Evolutionary conservation across 2,797 vertebrate species (phyloP).

Genomic region (Oreortyx pictus): DNA sequence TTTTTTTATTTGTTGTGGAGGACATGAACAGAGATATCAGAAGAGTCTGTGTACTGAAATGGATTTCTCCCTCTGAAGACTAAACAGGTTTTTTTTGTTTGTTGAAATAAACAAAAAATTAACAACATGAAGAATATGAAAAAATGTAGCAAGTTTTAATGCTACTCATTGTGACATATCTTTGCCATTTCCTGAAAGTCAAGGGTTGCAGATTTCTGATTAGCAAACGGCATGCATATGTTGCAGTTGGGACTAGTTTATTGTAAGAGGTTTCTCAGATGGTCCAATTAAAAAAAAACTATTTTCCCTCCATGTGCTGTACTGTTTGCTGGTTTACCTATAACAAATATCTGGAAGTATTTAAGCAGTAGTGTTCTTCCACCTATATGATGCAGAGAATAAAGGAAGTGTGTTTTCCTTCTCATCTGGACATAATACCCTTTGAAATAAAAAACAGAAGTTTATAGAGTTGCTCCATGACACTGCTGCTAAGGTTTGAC

Average conservation of each 20-base stretch:
- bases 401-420: neutral
- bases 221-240: neutral
- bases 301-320: neutral
- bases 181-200: neutral
- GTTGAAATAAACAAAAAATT: neutral
- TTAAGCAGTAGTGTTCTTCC: neutral
- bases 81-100: neutral
- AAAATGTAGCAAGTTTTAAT: neutral
- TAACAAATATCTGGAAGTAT: too few relatives aligned
- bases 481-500: neutral
- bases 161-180: neutral
- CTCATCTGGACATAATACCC: neutral
- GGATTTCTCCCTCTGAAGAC: neutral
- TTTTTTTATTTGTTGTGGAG: neutral
- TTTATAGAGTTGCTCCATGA: neutral
- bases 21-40: neutral
- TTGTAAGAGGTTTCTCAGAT: neutral
- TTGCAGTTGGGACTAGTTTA: neutral
- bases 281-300: neutral
- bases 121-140: neutral
- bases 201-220: neutral
- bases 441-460: neutral
- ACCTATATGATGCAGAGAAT: neutral
- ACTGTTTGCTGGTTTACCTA: neutral
- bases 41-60: neutral